Conservation (phyloP, 2,113 vertebrate genomes). For the Callithrix jacchus region DNA sequence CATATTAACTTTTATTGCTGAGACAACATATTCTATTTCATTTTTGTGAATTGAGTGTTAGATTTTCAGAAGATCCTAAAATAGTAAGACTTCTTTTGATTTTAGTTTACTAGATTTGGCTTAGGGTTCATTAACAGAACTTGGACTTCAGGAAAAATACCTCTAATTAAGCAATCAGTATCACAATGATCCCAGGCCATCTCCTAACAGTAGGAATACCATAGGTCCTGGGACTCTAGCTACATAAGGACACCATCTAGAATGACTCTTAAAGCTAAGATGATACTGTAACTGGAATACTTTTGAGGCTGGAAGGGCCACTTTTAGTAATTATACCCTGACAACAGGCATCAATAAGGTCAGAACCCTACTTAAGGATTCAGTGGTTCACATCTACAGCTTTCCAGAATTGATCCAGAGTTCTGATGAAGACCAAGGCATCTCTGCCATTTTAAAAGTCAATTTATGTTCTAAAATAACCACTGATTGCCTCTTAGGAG, state of each 20-base stretch:
- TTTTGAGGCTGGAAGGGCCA: not conserved
- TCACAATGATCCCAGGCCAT: not conserved
- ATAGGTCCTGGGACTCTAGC: not conserved
- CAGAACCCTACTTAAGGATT: not conserved
- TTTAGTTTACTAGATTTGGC: constrained; percentile 18
- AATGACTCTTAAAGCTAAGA: not conserved
- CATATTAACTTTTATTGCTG: not conserved
- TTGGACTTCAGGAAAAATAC: not conserved
- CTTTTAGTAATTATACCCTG: not conserved
- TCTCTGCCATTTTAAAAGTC: not conserved
- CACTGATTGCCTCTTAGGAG: not conserved
- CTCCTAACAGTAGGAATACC: not conserved
- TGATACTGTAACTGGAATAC: not conserved
- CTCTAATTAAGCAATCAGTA: not conserved
- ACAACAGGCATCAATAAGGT: not conserved
- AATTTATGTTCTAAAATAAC: constrained; percentile 14
- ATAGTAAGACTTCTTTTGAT: not conserved
- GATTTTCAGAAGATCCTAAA: not conserved
- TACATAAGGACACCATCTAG: not conserved
- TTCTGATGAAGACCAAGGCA: not conserved
- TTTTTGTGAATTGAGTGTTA: constrained; percentile 9
- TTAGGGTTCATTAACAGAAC: not conserved
- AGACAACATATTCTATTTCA: not conserved
- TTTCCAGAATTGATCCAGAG: not conserved
- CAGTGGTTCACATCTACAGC: not conserved